Evolutionary conservation across 2,888 invertebrate genomes (phyloP).

Genomic region (Tipula unca): DNA sequence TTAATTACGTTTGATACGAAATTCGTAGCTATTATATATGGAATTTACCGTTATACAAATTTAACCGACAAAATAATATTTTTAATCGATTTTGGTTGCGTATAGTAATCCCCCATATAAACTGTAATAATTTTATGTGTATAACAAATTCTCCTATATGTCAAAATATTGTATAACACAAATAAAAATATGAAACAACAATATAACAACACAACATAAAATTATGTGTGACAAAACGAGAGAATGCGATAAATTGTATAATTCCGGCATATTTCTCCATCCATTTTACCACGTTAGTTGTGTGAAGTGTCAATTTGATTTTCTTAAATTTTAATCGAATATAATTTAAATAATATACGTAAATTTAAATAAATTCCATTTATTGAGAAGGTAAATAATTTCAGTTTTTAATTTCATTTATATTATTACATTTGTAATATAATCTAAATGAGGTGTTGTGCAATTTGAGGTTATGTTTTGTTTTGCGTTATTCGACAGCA

Average conservation of each 20-base stretch:
- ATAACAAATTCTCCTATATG: not conserved
- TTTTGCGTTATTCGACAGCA: not conserved
- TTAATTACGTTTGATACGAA: not conserved
- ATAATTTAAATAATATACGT: not conserved
- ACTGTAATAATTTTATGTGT: not conserved
- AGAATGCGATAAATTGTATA: not conserved
- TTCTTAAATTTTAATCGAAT: not conserved
- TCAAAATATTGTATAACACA: not conserved
- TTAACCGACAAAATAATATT: not conserved
- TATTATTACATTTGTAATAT: not conserved
- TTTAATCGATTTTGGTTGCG: not conserved
- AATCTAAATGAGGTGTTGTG: not conserved
- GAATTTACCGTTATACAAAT: not conserved
- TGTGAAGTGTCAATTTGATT: not conserved
- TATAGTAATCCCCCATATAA: not conserved
- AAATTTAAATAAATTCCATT: not conserved
- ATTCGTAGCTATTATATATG: not conserved
- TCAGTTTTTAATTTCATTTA: not conserved
- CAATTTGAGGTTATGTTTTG: not conserved
- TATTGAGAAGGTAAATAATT: not conserved
- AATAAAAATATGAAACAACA: not conserved
- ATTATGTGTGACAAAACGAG: not conserved
- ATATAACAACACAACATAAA: not conserved
- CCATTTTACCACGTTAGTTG: not conserved
- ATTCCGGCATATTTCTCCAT: not conserved